These are phyloP conservation scores for Nebria ingens DNA, from an alignment of 1,140 invertebrate species.

Conservation along the genomic window DNA sequence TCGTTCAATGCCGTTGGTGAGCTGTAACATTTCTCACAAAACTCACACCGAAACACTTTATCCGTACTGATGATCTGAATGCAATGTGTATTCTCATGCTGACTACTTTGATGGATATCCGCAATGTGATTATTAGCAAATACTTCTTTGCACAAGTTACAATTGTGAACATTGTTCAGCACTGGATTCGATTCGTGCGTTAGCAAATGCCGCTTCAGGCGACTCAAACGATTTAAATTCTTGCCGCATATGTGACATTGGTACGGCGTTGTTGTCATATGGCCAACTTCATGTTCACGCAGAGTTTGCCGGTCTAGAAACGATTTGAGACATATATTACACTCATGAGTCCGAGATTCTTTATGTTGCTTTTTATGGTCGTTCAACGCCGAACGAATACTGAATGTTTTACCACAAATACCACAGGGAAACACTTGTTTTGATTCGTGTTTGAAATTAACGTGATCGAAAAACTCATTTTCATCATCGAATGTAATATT, in stretches of 20 bases:
- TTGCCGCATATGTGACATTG: constrained; percentile 43
- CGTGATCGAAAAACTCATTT: constrained; percentile 26
- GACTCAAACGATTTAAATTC: constrained; percentile 37
- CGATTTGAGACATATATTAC: constrained; percentile 37
- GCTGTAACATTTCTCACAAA: constrained; percentile 39
- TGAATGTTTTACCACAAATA: constrained; percentile 32
- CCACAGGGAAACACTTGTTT: constrained; percentile 14
- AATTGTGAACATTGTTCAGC: constrained; percentile 30
- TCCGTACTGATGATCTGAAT: constrained; percentile 33
- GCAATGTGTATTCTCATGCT: constrained; percentile 11
- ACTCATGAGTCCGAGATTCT: constrained; percentile 37
- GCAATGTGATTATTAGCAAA: constrained; percentile 31
- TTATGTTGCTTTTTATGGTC: constrained; percentile 39
- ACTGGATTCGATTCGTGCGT: constrained; percentile 35
- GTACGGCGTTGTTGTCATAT: constrained; percentile 42
- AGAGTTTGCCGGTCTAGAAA: constrained; percentile 41
- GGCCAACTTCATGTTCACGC: constrained; percentile 40
- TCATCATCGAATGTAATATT: constrained; percentile 28
- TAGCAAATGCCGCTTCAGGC: constrained; percentile 38
- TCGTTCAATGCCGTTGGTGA: constrained; percentile 35
- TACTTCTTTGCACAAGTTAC: constrained; percentile 32
- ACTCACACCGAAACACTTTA: constrained; percentile 40
- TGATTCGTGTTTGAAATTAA: constrained; percentile 17
- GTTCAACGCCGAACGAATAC: constrained; percentile 38
- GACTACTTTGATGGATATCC: constrained; percentile 22